Evolutionary conservation across 2,888 invertebrate species (phyloP), one percentile per base, ranked within the genome.

Genomic region (Andricus quercusramuli): DNA sequence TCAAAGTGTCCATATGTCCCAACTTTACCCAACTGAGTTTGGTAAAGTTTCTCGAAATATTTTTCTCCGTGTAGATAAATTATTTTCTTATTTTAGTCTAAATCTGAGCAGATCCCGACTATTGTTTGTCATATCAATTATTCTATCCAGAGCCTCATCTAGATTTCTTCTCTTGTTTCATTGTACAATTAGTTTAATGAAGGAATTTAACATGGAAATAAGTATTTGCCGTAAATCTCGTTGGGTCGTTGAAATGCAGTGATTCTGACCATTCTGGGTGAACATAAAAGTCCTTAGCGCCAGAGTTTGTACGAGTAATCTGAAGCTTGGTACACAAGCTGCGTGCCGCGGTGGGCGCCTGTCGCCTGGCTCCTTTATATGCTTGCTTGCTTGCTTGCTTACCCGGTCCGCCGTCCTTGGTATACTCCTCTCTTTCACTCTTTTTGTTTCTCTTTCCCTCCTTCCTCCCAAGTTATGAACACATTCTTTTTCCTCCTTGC

Each of bases 391-490:
- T 74, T 62, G 59, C 59, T 62, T 86, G 81, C 82, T 83, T 82
- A 83, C 83, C 77, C 84, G 84, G 80, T 82, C 80, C 70, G 67
- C 65, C 86, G 88, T 86, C 87, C 88, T 88, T 88, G 88, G 86
- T 85, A 84, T 78, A 77, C 80, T 82, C 82, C 83, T 82, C 82
- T 83, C 79, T 78, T 56, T 80, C 83, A 81, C 81, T 83, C 79
- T 78, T 47, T 80, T 62, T 44, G 67, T 70, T 81, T 74, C 51
- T 80, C 59, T 62, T 11, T 47, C 64, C 47, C 68, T 79, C 44
- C 62, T n/a, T 78, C 51, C 32, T 44, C 51, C 32, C 64, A n/a
- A 44, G 68, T 68, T 22, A 20, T 68, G 41, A 22, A 25, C 68
- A 44, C 22, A 47, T 68, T 47, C 44, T 68, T 68, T 68, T 68